Evolutionary conservation across 37 sponge, comb jelly and placozoan species (phyloP).

Genomic region (Halichondria panicea): DNA sequence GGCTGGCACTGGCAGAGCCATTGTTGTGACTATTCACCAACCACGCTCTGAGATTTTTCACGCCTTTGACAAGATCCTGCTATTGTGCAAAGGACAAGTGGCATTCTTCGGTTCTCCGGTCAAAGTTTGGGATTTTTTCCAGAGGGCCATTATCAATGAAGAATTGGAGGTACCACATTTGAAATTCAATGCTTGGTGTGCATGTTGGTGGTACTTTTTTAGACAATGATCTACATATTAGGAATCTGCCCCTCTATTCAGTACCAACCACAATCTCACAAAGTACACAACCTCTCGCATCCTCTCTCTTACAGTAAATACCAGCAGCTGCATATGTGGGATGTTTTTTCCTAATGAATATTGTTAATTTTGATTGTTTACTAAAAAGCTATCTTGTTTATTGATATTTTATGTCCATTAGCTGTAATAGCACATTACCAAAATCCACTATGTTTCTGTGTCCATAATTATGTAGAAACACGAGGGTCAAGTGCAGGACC

Average conservation of each 20-base stretch:
- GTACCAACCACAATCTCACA: neutral
- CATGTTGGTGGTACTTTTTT: too few relatives aligned
- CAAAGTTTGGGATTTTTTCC: slow-evolving; percentile 66
- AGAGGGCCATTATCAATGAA: slow-evolving; percentile 30
- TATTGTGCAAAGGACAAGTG: slow-evolving; percentile 81
- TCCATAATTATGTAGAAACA: slow-evolving; percentile 11
- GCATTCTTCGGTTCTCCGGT: slow-evolving; percentile 91
- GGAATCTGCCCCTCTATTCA: neutral
- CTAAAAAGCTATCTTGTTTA: too few relatives aligned
- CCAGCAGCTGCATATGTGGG: too few relatives aligned
- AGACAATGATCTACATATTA: too few relatives aligned
- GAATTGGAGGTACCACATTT: slow-evolving; percentile 26
- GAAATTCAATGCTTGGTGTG: too few relatives aligned
- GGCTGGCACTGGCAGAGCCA: slow-evolving; percentile 65
- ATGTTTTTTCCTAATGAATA: too few relatives aligned
- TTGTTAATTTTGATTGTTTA: too few relatives aligned
- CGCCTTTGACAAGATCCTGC: slow-evolving; percentile 87
- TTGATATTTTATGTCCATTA: too few relatives aligned
- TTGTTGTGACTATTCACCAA: slow-evolving; percentile 94
- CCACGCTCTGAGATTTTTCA: slow-evolving; percentile 93
- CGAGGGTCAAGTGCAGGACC: slow-evolving; percentile 15
- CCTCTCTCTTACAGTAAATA: too few relatives aligned
- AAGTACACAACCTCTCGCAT: too few relatives aligned
- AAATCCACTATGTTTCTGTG: too few relatives aligned
- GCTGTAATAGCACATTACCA: too few relatives aligned